phyloP scores from a whole-genome alignment of 2,888 invertebrate genomes.

The Lucinisca nassula region DNA sequence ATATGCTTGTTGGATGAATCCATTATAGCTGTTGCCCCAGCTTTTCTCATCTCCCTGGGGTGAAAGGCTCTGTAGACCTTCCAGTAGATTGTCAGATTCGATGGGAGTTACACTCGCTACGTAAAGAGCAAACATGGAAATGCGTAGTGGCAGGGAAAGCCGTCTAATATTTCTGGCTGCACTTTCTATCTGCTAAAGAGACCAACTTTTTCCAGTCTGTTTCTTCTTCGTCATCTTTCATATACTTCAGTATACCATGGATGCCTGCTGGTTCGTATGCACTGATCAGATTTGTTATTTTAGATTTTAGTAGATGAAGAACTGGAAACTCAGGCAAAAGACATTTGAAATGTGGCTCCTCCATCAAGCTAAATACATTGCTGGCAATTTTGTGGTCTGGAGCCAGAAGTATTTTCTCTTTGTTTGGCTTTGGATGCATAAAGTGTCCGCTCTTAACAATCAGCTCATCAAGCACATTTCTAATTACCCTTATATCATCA shows the following conservation, averaged over 20 bases:
- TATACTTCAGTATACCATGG: background rate
- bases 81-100: background rate
- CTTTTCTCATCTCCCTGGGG: background rate
- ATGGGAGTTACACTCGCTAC: background rate
- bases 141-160: background rate
- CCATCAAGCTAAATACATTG: background rate
- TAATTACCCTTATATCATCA: slow-evolving; percentile 13
- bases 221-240: background rate
- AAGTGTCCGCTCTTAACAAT: slow-evolving; percentile 32
- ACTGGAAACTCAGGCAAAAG: background rate
- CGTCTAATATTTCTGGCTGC: slow-evolving; percentile 6
- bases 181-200: background rate
- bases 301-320: background rate
- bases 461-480: slow-evolving; percentile 54
- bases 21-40: background rate
- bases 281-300: slow-evolving; percentile 16
- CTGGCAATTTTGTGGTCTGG: slow-evolving; percentile 61
- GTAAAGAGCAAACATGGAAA: background rate
- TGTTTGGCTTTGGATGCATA: background rate
- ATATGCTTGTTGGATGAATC: background rate
- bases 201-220: background rate
- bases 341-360: background rate
- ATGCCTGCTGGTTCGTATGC: slow-evolving; percentile 13
- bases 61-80: background rate
- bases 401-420: slow-evolving; percentile 51